These are phyloP conservation scores for Paralvinella palmiformis DNA, from an alignment of 1,140 invertebrate genomes.

Conservation along the genomic window DNA sequence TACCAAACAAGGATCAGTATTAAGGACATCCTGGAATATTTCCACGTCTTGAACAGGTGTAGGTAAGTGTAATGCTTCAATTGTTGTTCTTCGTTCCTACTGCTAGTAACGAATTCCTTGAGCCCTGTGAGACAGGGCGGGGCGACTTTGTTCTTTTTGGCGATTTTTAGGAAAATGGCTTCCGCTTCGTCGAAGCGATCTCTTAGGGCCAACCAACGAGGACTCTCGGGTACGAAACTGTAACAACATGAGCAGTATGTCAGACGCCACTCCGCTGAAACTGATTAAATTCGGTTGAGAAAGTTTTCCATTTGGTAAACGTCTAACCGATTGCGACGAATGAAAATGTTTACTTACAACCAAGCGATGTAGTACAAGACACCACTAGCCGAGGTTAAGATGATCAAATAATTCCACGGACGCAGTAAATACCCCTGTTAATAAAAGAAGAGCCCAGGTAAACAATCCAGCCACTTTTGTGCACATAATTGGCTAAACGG, in stretches of 20 bases:
- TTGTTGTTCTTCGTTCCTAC: not conserved
- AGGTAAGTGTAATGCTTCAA: slow-evolving; percentile 33
- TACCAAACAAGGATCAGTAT: slow-evolving; percentile 40
- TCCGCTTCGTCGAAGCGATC: slow-evolving; percentile 20
- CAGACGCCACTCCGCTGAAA: not conserved
- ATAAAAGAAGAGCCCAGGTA: not conserved
- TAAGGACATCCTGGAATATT: slow-evolving; percentile 25
- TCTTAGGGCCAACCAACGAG: slow-evolving; percentile 22
- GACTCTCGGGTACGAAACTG: slow-evolving; percentile 23
- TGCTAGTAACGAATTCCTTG: not conserved
- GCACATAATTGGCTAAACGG: not conserved
- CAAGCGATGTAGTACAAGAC: not conserved
- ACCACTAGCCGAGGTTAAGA: not conserved
- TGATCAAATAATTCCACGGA: not conserved
- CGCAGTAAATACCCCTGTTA: not conserved
- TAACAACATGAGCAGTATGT: not conserved
- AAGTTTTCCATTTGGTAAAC: not conserved
- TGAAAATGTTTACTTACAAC: not conserved
- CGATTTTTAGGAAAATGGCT: slow-evolving; percentile 18
- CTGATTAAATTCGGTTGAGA: not conserved
- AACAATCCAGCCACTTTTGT: not conserved
- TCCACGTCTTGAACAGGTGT: slow-evolving; percentile 31
- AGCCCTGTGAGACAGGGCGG: not conserved
- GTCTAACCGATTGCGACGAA: not conserved
- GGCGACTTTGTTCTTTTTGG: slow-evolving; percentile 16